A percentile compares a stretch with the other conserved stretches of the same genome.
These are phyloP conservation scores for Sandelia bainsii DNA, from an alignment of 2,797 vertebrate species.

Conservation along the genomic window DNA sequence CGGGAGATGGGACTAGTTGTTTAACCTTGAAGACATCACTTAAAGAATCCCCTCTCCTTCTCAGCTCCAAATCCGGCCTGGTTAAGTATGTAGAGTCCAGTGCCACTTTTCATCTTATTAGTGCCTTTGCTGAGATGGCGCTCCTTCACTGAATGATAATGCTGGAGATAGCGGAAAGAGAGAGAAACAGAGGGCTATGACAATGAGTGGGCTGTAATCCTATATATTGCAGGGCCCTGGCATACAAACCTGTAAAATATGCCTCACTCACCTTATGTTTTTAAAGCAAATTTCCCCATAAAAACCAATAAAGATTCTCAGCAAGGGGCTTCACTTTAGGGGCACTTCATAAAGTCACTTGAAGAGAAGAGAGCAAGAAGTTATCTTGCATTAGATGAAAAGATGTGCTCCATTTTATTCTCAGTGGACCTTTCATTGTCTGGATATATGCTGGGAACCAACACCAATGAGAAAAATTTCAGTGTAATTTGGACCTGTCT, in stretches of 20 bases:
- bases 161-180: constrained; percentile 56
- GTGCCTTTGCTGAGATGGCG: constrained; percentile 72
- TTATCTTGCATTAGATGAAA: constrained; percentile 46
- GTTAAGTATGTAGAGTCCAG: constrained; percentile 77
- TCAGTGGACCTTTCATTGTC: constrained; percentile 38
- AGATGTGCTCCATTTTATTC: constrained; percentile 32
- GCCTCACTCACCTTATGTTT: constrained; percentile 19
- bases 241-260: constrained; percentile 57
- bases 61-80: constrained; percentile 55
- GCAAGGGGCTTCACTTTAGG: constrained; percentile 38
- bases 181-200: constrained; percentile 48
- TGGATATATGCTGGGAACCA: constrained; percentile 30
- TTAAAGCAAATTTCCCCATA: constrained; percentile 27
- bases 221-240: constrained; percentile 51
- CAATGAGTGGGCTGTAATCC: constrained; percentile 65
- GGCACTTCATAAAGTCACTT: constrained; percentile 26
- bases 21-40: constrained; percentile 84
- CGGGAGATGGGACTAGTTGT: constrained; percentile 63
- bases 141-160: constrained; percentile 76
- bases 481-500: constrained; percentile 11
- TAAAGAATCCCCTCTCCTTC: constrained; percentile 65
- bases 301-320: constrained; percentile 47
- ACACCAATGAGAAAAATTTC: constrained; percentile 18
- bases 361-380: constrained; percentile 17
- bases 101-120: constrained; percentile 81